Conservation (phyloP, 53 echinoderm and acorn worm species). For the Echinometra lucunter region DNA sequence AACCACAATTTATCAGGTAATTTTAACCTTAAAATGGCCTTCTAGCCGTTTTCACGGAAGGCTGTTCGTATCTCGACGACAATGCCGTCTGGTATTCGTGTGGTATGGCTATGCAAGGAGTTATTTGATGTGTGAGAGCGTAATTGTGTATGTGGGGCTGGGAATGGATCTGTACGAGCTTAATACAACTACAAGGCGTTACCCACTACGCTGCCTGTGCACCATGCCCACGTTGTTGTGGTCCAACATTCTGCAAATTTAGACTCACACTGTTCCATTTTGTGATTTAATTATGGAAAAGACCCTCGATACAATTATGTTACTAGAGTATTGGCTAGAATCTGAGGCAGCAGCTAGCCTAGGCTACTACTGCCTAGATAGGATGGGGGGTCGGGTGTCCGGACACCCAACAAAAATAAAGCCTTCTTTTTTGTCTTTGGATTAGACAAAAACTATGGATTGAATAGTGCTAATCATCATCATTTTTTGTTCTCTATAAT, state of each 20-base stretch:
- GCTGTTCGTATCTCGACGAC: not conserved
- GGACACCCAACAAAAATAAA: no score
- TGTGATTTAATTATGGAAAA: no score
- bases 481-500: no score
- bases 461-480: no score
- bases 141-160: constrained; percentile 25
- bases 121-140: not conserved
- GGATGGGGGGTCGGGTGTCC: no score
- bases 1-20: constrained; percentile 44
- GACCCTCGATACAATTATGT: no score
- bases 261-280: not conserved
- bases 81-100: not conserved
- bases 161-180: not conserved
- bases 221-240: not conserved
- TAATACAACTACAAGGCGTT: not conserved
- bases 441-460: no score
- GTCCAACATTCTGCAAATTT: not conserved
- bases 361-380: no score
- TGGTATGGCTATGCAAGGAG: not conserved
- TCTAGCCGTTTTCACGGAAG: not conserved
- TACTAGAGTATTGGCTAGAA: no score
- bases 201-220: not conserved
- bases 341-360: no score
- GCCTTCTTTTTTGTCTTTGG: no score
- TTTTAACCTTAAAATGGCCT: not conserved